These are phyloP conservation scores for Melanotaenia duboulayi DNA, from an alignment of 2,113 vertebrate species.

Conservation along the genomic window DNA sequence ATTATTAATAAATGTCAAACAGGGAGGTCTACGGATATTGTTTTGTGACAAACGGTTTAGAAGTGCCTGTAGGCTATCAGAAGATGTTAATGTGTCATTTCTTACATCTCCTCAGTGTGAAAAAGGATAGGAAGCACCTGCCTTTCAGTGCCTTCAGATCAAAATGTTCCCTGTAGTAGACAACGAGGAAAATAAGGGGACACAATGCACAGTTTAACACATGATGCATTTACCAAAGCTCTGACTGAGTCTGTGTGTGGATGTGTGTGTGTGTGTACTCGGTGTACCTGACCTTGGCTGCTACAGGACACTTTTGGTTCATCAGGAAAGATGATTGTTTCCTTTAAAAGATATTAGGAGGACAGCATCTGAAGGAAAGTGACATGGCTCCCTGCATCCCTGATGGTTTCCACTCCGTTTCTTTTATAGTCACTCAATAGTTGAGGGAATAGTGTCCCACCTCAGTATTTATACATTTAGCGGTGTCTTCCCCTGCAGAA, in stretches of 20 bases:
- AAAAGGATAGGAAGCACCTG: conserved; percentile 37
- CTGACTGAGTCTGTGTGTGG: conserved; percentile 1
- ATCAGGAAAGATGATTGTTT: conserved; percentile 81
- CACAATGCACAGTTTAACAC: conserved; percentile 63
- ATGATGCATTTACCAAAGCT: conserved; percentile 58
- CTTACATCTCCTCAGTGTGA: conserved; percentile 28
- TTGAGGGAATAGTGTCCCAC: conserved; percentile 66
- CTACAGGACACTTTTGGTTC: conserved; percentile 71
- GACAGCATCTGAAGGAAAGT: conserved; percentile 67
- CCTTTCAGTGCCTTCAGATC: conserved; percentile 44
- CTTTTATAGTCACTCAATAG: conserved; percentile 73
- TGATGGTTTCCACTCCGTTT: conserved; percentile 77
- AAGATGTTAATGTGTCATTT: conserved; percentile 51
- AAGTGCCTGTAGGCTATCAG: conserved; percentile 19
- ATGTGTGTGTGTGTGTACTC: conserved; percentile 11
- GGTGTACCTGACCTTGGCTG: conserved; percentile 72
- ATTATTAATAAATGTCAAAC: conserved; percentile 7
- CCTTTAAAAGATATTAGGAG: conserved; percentile 77
- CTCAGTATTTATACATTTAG: conserved; percentile 77
- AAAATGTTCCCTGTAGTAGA: conserved; percentile 15
- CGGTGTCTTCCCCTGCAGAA: conserved; percentile 57
- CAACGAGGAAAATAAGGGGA: conserved; percentile 12
- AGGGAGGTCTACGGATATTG: conserved; percentile 4
- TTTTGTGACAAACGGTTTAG: conserved; percentile 37
- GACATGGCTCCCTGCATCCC: conserved; percentile 69